Base-by-base conservation (phyloP, 2,113 vertebrate genomes). In the Morone saxatilis region DNA sequence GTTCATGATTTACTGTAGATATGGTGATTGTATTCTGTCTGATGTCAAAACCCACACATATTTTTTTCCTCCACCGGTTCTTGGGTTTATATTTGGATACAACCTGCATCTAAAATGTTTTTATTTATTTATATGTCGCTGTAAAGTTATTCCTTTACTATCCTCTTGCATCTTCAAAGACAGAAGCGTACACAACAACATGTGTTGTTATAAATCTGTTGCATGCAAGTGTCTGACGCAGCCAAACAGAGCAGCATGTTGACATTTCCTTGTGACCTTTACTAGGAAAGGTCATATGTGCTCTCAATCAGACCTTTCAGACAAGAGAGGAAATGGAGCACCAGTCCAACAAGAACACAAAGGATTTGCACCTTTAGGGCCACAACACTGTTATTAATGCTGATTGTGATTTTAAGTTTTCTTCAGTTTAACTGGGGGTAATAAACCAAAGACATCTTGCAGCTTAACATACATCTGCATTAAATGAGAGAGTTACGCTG, bases 261-360 rank as follows among this genome's bases (percentile, higher is more conserved):
- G 75, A 78, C 75, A 65, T 84, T 83, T 81, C 76, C 45, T 48
- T 10, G 22, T 89, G 83, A 82, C 75, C 82, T 84, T 87, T 80
- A 31, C 56, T 8, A 36, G n/a, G 4, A 80, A 81, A 69, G 71
- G 78, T 66, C 69, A 71, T 68, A 66, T 68, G 61, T 70, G 8
- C 67, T 71, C 67, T 84, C 48, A 78, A 47, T 81, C 73, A 86
- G 8, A 59, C 25, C 63, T 80, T 54, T 72, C 43, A 69, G 65
- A 81, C 72, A 71, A 20, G 19, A 50, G 12, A 83, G 79, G 66
- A 76, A 85, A 66, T 17, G 17, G 13, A 72, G 68, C 48, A 50
- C 19, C 71, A 45, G 40, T 36, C 66, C 81, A 86, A 86, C 45
- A 67, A 36, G 20, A 80, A 25, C 48, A 86, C 54, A 84, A 74